Evolutionary conservation across 30 jellyfish, hydroid and myxozoan species (phyloP).

Genomic region (Hydractinia echinata): DNA sequence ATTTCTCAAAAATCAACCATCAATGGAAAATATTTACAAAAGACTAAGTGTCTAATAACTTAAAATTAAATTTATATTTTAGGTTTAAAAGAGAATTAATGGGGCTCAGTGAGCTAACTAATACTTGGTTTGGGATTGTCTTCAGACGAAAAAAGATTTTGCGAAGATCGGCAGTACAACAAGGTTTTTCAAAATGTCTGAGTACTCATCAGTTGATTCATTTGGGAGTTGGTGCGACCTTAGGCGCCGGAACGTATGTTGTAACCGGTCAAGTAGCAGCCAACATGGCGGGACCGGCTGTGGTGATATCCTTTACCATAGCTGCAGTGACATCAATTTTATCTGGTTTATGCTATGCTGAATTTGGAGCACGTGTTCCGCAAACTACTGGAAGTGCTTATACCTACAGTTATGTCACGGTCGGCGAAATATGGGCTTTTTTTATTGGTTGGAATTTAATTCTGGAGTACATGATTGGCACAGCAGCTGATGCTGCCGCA

Average conservation of each 20-base stretch:
- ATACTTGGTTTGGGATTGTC: slow-evolving; percentile 68
- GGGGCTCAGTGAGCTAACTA: neutral
- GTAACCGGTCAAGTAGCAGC: slow-evolving; percentile 99
- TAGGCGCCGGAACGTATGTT: slow-evolving; percentile 99
- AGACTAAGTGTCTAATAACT: too few species aligned
- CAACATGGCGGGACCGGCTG: slow-evolving; percentile 98
- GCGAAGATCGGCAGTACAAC: slow-evolving; percentile 28
- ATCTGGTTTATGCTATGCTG: slow-evolving; percentile 98
- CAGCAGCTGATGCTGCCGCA: slow-evolving; percentile 99
- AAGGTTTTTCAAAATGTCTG: slow-evolving; percentile 76
- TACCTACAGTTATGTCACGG: slow-evolving; percentile 97
- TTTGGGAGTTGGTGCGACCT: slow-evolving; percentile 97
- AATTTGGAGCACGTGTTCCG: slow-evolving; percentile 99
- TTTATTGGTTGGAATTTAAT: slow-evolving; percentile 98
- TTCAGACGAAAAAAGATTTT: slow-evolving; percentile 71
- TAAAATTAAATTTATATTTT: too few species aligned
- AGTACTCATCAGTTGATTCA: slow-evolving; percentile 84
- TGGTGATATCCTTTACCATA: slow-evolving; percentile 81
- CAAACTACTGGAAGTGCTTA: slow-evolving; percentile 99
- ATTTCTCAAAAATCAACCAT: too few species aligned
- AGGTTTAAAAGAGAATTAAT: too few species aligned
- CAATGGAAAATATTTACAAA: too few species aligned
- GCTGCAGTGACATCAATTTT: slow-evolving; percentile 97
- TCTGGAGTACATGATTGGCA: slow-evolving; percentile 98
- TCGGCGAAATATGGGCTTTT: slow-evolving; percentile 99